Base-by-base conservation (phyloP, 2,888 invertebrate genomes). In the Hartigia nigra region DNA sequence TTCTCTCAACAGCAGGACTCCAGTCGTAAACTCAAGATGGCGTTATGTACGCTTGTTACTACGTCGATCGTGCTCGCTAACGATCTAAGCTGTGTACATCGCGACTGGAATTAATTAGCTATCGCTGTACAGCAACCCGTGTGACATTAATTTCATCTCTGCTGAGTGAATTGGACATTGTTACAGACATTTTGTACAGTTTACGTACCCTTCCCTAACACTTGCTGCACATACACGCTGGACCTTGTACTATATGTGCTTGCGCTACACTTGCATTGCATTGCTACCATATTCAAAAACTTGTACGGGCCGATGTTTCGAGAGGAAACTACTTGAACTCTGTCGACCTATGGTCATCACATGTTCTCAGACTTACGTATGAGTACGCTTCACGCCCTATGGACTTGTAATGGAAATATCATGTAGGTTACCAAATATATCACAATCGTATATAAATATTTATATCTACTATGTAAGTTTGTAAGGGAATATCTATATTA, bases 401-500 rank as follows among this genome's bases (percentile, higher is more conserved):
- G 81, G 79, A 81, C 78, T 79, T 75, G 81, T 81, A 83, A 83
- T 83, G 83, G 81, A 83, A 83, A 83, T 83, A 81, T 78, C 81
- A 76, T 83, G 83, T 83, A 81, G 70, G 2, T 23, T 23, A 23
- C 9, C 55, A 55, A 23, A 55, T 55, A 55, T 55, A 55, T 55
- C 5, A 55, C 23, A 23, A 23, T 23, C 55, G 2, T 55, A 55
- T 55, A 23, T 23, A n/a, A n/a, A 23, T 37, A 37, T 23, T 0
- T 55, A 55, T 55, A 23, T 9, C 55, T 23, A 2, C 9, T 23
- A 55, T 9, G 23, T 55, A 55, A 55, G 55, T 55, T 55, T 55
- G 55, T 9, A 55, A 55, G 23, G 23, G 23, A 39, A 39, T 39
- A 39, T 39, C 39, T 39, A 23, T 23, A 55, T 55, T 23, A 55